A percentile compares a stretch with the other conserved stretches of the same genome.
Conservation (phyloP, 2,113 vertebrate species). For the Anser cygnoides region DNA sequence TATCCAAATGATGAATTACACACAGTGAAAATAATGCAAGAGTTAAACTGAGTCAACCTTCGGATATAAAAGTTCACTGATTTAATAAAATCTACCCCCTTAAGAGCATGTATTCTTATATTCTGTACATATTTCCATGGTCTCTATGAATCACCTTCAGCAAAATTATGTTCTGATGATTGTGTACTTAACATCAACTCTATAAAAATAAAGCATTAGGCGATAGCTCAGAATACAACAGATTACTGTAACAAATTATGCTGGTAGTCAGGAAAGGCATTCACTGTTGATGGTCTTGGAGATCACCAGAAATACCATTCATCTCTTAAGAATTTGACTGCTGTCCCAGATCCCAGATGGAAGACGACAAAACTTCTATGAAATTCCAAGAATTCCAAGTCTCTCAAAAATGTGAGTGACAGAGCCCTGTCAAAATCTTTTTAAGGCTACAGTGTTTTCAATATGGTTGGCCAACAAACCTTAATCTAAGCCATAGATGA, state of each 20-base stretch:
- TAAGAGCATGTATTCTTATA: neutral
- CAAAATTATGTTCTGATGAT: neutral
- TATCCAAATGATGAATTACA: neutral
- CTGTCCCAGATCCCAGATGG: neutral
- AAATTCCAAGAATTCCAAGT: neutral
- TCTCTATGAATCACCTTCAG: neutral
- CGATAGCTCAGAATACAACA: neutral
- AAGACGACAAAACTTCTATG: neutral
- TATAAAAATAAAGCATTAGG: neutral
- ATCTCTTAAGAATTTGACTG: neutral
- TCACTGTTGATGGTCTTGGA: neutral
- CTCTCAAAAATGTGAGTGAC: neutral
- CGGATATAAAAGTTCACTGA: neutral
- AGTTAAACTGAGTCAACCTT: neutral
- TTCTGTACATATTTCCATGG: neutral
- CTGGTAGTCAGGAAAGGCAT: neutral
- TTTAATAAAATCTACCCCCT: neutral
- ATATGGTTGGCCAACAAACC: neutral
- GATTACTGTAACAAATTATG: neutral
- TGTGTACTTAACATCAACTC: neutral
- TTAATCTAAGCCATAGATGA: neutral
- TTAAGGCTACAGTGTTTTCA: neutral
- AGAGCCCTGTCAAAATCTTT: neutral
- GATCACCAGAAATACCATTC: neutral
- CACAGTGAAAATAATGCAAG: neutral